Base-by-base conservation (phyloP, 2,797 vertebrate species). In the Prionace glauca region DNA sequence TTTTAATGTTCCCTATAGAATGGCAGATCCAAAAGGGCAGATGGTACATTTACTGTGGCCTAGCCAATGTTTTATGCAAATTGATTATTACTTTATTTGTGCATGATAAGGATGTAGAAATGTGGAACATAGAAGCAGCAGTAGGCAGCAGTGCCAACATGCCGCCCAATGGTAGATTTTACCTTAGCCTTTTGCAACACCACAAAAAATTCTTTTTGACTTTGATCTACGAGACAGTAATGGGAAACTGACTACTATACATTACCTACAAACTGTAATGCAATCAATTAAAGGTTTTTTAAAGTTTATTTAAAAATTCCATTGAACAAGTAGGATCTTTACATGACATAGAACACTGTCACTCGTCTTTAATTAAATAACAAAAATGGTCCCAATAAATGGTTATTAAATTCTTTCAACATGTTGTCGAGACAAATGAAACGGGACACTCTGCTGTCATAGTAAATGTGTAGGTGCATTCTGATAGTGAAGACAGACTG, bases 291-390 rank as follows among this genome's bases (percentile, higher is more conserved):
- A 92, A 69, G 60, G n/a, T 41, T 67, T 90, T 92, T 69, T 32
- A 65, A 91, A 41, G 62, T 69, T 92, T 92, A 92, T 92, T 92
- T 24, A 92, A 92, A 92, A 92, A 69, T 65, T 41, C 90, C 62
- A 92, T 69, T 92, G 18, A 67, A 92, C 65, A 92, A 92, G 62
- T 92, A 65, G 87, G 56, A 92, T 92, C 90, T 92, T 69, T 69
- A 92, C 90, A 92, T 92, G 90, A 92, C 90, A 92, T 41, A 69
- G 90, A 69, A 90, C 87, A 92, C 32, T 67, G 32, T 69, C 65
- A 41, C 22, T 41, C 41, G 22, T 69, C 90, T 92, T 92, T 92
- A 65, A 92, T 67, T 92, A 36, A 92, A n/a, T 67, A 67, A 92
- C 90, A 92, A 92, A 91, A 90, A 67, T 92, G 56, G 29, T 90